Percentiles rank a stretch among this genome's conserved stretches.
Evolutionary conservation across 2,113 vertebrate species (phyloP).

Genomic region (Gymnarchus niloticus): DNA sequence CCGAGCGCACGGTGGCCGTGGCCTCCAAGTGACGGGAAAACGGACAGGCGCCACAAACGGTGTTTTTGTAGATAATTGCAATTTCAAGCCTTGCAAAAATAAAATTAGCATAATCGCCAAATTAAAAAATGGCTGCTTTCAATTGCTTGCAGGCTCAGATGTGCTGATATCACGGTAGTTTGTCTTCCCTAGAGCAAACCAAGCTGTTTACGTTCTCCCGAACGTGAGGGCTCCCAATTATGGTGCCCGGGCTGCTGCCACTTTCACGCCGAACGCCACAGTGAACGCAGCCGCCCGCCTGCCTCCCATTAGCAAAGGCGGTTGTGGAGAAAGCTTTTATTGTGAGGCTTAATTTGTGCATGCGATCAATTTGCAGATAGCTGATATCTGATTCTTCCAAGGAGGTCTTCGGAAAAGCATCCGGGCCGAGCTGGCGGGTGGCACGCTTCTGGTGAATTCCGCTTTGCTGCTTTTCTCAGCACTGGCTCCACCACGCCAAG

Average conservation of each 20-base stretch:
- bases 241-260: conserved; percentile 25
- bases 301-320: conserved; percentile 32
- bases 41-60: conserved; percentile 20
- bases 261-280: conserved; percentile 22
- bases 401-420: conserved; percentile 43
- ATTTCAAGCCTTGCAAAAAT: conserved; percentile 45
- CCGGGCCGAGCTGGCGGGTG: neutral
- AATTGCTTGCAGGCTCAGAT: conserved; percentile 49
- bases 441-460: neutral
- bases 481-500: too few relatives aligned
- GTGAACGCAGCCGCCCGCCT: conserved; percentile 21
- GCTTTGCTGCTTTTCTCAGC: too few relatives aligned
- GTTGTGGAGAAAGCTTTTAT: conserved; percentile 38
- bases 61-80: conserved; percentile 45
- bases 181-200: conserved; percentile 21
- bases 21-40: conserved; percentile 25
- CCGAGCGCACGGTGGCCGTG: conserved; percentile 19
- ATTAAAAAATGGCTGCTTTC: conserved; percentile 38
- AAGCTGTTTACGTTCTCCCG: conserved; percentile 21
- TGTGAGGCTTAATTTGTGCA: conserved; percentile 31
- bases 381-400: conserved; percentile 51
- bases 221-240: conserved; percentile 22
- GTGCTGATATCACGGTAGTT: conserved; percentile 36
- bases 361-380: conserved; percentile 41
- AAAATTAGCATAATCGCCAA: conserved; percentile 44